These are phyloP conservation scores for Rhogogaster chlorosoma DNA, from an alignment of 2,888 invertebrate species.

Conservation along the genomic window DNA sequence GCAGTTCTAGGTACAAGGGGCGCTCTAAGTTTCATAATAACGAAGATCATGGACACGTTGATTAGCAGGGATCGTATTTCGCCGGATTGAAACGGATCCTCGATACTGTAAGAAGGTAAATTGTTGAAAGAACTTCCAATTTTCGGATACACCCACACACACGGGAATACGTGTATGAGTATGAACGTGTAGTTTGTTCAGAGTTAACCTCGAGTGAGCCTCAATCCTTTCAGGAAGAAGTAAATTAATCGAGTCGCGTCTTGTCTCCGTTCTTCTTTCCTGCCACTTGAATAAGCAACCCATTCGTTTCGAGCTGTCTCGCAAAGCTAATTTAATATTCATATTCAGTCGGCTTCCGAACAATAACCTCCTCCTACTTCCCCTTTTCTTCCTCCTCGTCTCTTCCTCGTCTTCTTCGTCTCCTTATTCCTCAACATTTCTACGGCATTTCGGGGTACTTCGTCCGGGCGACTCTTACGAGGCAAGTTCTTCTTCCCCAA, in stretches of 20 bases:
- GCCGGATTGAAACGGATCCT: no score
- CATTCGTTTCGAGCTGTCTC: constrained; percentile 41
- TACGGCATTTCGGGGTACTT: neutral
- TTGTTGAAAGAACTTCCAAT: neutral
- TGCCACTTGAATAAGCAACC: constrained; percentile 41
- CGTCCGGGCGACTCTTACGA: constrained; percentile 32
- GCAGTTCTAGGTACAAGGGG: no score
- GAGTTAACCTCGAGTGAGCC: neutral
- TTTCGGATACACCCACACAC: neutral
- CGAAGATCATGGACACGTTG: neutral
- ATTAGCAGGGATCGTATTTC: neutral
- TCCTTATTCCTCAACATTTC: neutral
- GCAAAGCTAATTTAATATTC: constrained; percentile 43
- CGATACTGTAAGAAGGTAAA: no score
- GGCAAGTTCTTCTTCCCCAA: constrained; percentile 38
- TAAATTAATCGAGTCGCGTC: constrained; percentile 35
- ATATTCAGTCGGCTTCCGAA: constrained; percentile 43
- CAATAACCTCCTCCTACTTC: constrained; percentile 7
- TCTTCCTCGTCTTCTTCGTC: neutral
- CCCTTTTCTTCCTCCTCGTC: no score
- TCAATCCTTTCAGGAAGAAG: constrained; percentile 10
- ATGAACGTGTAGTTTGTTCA: neutral
- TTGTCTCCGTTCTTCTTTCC: constrained; percentile 37
- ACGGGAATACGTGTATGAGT: neutral
- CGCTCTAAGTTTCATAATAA: neutral